These are phyloP conservation scores for Palythoa caribaeorum DNA, from an alignment of 92 coral and sea anemone genomes.

Conservation along the genomic window DNA sequence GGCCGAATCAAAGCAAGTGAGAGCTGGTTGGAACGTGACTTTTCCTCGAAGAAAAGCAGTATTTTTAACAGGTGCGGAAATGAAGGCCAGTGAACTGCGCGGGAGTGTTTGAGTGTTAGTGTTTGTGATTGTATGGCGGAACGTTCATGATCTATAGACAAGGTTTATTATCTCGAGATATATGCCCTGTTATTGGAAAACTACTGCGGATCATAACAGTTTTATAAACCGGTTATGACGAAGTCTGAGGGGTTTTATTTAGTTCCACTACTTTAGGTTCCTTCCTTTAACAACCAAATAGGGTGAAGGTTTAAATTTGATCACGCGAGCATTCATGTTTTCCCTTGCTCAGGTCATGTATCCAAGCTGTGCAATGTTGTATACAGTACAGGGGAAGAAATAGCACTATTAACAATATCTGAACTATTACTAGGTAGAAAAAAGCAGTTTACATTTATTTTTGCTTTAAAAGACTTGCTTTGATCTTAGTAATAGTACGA, in stretches of 20 bases:
- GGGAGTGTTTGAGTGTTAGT: background rate
- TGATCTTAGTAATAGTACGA: background rate
- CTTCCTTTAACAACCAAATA: background rate
- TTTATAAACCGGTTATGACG: constrained; percentile 11
- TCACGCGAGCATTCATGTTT: background rate
- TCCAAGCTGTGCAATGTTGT: background rate
- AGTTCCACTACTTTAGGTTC: background rate
- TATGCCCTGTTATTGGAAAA: background rate
- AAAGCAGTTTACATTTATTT: background rate
- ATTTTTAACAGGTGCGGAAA: constrained; percentile 42
- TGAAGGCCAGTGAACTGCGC: background rate
- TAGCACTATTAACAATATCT: background rate
- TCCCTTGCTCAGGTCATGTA: background rate
- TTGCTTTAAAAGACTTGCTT: background rate
- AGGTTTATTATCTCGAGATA: background rate
- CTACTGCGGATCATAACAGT: background rate
- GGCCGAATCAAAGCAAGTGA: background rate
- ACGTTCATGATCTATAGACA: background rate
- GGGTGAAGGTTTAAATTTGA: background rate
- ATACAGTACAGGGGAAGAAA: background rate
- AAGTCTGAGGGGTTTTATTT: background rate
- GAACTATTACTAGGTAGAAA: background rate
- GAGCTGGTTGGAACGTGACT: constrained; percentile 17
- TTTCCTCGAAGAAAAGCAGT: constrained; percentile 30
- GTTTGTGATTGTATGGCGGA: background rate